Percentiles rank a stretch among this genome's conserved stretches.
Conservation (phyloP, 2,797 vertebrate genomes). For the Sandelia bainsii region DNA sequence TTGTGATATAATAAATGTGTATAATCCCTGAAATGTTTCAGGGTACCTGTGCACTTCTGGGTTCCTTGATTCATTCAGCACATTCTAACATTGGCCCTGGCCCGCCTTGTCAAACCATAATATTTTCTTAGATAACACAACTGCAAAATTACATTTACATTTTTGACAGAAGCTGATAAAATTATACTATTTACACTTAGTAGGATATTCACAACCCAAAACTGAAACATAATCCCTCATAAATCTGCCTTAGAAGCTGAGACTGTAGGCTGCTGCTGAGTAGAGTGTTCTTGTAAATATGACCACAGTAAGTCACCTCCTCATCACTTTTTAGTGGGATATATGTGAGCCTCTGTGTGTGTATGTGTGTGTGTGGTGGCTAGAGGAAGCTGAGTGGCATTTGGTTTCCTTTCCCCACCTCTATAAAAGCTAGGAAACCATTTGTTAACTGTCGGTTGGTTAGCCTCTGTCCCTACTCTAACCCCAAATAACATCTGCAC, state of each 20-base stretch:
- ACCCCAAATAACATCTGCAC: slow-evolving; percentile 66
- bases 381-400: slow-evolving; percentile 64
- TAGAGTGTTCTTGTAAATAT: slow-evolving; percentile 56
- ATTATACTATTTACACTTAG: slow-evolving; percentile 2
- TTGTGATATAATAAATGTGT: neutral
- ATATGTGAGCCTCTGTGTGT: slow-evolving; percentile 29
- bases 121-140: neutral
- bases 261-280: slow-evolving; percentile 35
- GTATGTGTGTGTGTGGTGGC: slow-evolving; percentile 33
- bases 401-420: slow-evolving; percentile 66
- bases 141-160: slow-evolving; percentile 6
- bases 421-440: slow-evolving; percentile 67
- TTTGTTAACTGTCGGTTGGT: slow-evolving; percentile 73
- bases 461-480: slow-evolving; percentile 66
- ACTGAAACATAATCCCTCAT: slow-evolving; percentile 36
- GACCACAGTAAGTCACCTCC: slow-evolving; percentile 51
- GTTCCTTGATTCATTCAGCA: neutral
- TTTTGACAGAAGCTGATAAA: slow-evolving; percentile 16
- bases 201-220: slow-evolving; percentile 14
- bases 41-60: slow-evolving; percentile 7
- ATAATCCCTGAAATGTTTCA: slow-evolving; percentile 21
- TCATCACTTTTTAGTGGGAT: slow-evolving; percentile 58
- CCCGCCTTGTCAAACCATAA: neutral
- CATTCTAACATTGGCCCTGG: neutral
- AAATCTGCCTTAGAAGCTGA: slow-evolving; percentile 48